Conservation (phyloP, 1,140 invertebrate species). For the Elymnias hypermnestra region DNA sequence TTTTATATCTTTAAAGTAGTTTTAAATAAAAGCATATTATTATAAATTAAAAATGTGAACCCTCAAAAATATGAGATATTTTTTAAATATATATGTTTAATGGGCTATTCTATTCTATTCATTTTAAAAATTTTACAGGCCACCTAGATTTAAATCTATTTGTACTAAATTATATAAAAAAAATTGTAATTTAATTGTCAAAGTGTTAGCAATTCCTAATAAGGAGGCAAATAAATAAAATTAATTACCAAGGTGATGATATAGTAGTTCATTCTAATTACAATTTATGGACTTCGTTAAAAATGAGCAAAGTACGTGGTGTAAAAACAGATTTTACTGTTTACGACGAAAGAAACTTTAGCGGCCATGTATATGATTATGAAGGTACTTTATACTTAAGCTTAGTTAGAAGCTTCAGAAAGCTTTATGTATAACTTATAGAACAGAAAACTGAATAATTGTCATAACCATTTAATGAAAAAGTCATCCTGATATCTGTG, state of each 20-base stretch:
- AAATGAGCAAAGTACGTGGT: conserved; percentile 9
- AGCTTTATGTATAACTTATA: no score
- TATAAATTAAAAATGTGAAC: no score
- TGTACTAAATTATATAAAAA: conserved; percentile 18
- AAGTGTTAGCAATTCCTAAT: no score
- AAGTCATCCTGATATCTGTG: no score
- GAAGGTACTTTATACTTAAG: conserved; percentile 6
- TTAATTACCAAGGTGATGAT: conserved; percentile 61
- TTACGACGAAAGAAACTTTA: conserved; percentile 4
- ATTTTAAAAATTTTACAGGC: conserved; percentile 20
- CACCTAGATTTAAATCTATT: conserved; percentile 21
- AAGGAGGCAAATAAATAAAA: conserved; percentile 43
- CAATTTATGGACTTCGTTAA: background rate
- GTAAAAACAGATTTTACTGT: background rate
- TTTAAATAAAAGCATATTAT: no score
- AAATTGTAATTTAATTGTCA: background rate
- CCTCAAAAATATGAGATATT: no score
- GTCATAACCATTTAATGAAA: no score
- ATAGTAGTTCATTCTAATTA: conserved; percentile 7
- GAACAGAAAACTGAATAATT: no score
- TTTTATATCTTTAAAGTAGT: no score
- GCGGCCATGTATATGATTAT: conserved; percentile 9
- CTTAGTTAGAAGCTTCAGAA: no score
- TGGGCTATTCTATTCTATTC: no score
- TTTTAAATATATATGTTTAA: no score